These are phyloP conservation scores for Lycocorax pyrrhopterus DNA, from an alignment of 2,113 vertebrate species.

Conservation along the genomic window DNA sequence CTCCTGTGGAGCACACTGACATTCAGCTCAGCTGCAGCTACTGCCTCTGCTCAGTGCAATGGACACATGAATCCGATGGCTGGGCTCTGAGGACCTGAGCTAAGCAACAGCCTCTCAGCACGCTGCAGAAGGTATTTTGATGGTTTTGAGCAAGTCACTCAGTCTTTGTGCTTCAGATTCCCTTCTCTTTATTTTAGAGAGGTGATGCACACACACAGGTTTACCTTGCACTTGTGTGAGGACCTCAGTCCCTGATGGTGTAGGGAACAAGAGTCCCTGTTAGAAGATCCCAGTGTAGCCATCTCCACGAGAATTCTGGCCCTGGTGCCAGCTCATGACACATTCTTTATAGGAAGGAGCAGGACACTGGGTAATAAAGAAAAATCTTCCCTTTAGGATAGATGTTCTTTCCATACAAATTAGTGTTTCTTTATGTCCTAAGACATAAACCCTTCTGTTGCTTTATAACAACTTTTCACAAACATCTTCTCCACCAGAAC, in stretches of 20 bases:
- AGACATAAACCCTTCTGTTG: not conserved
- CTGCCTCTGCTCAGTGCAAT: not conserved
- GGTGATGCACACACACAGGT: not conserved
- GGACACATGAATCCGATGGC: fast-evolving
- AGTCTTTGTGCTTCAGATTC: not conserved
- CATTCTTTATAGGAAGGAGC: not conserved
- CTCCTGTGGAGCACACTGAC: not conserved
- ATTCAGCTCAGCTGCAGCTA: not conserved
- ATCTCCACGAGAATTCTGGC: not conserved
- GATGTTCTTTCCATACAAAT: not conserved
- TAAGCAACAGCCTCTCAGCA: not conserved
- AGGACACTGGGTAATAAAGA: not conserved
- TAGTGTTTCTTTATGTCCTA: not conserved
- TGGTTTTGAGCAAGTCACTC: not conserved
- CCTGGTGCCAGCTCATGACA: not conserved
- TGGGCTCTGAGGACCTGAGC: not conserved
- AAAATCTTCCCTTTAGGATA: not conserved
- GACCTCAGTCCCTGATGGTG: not conserved
- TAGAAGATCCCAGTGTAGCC: not conserved
- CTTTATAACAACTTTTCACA: not conserved
- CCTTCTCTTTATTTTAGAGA: not conserved
- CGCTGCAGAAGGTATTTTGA: not conserved
- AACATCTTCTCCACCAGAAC: not conserved
- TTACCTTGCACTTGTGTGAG: not conserved
- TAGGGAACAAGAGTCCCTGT: not conserved